A percentile compares a stretch with the other conserved stretches of the same genome.
phyloP scores from a whole-genome alignment of 2,888 invertebrate genomes.

The Luffia ferchaultella region DNA sequence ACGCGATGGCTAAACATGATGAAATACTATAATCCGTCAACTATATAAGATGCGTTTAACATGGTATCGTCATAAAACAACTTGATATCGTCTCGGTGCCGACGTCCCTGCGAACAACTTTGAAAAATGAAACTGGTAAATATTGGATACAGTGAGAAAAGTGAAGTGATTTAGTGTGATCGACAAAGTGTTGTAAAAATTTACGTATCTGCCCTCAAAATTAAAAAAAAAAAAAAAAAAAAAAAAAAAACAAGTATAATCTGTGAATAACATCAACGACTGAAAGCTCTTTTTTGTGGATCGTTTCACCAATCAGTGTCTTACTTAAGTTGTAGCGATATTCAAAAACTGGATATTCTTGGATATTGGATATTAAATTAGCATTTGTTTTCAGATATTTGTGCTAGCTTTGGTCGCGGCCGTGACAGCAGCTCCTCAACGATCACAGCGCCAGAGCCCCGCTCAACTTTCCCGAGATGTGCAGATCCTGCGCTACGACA shows the following conservation, averaged over 20 bases:
- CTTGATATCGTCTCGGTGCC: background rate
- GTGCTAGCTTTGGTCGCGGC: slow-evolving; percentile 38
- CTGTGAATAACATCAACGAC: no score
- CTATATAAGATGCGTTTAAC: slow-evolving; percentile 36
- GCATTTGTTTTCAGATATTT: slow-evolving; percentile 40
- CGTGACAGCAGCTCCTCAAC: slow-evolving; percentile 31
- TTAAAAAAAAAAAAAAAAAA: no score
- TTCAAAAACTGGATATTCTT: no score
- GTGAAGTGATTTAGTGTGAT: slow-evolving; percentile 11
- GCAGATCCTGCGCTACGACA: slow-evolving; percentile 34
- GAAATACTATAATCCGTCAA: slow-evolving; percentile 42
- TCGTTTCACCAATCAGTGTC: no score
- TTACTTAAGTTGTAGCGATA: no score
- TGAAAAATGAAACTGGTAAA: slow-evolving; percentile 39
- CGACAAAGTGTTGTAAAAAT: no score
- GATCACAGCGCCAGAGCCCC: slow-evolving; percentile 9
- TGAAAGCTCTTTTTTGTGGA: no score
- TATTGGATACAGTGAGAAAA: slow-evolving; percentile 18
- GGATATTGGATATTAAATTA: no score
- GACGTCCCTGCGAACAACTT: background rate
- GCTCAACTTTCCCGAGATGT: slow-evolving; percentile 24
- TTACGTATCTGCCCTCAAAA: no score
- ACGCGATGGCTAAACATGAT: slow-evolving; percentile 35
- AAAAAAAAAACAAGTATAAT: no score
- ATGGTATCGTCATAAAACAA: background rate